Percentiles rank a stretch among this genome's conserved stretches.
Conservation (phyloP, 2,888 invertebrate species). For the Drosophila diplacantha region DNA sequence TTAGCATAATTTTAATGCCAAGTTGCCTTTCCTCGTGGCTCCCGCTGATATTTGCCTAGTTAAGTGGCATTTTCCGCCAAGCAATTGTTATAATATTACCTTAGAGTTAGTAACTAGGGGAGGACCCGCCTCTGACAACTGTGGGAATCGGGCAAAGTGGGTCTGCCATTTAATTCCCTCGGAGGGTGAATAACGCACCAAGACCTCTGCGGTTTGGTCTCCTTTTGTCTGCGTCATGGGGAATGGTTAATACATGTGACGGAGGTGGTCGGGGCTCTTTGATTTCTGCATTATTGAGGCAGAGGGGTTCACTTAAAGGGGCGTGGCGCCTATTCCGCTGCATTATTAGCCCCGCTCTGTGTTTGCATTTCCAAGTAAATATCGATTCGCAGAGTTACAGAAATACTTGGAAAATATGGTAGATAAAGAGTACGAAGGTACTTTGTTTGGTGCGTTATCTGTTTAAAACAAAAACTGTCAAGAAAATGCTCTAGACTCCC, state of each 20-base stretch:
- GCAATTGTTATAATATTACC: conserved; percentile 12
- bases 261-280: conserved; percentile 22
- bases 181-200: conserved; percentile 14
- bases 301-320: conserved; percentile 35
- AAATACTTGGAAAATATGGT: not conserved
- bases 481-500: not conserved
- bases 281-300: conserved; percentile 41
- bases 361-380: conserved; percentile 25
- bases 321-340: conserved; percentile 17
- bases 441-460: not conserved
- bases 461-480: not conserved
- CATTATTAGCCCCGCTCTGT: conserved; percentile 24
- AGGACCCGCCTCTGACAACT: conserved; percentile 16
- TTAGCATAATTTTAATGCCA: not conserved
- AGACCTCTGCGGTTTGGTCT: conserved; percentile 7
- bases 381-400: conserved; percentile 15
- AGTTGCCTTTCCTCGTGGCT: not conserved
- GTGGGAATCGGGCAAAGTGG: conserved; percentile 39
- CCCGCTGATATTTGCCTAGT: not conserved
- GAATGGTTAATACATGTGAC: conserved; percentile 3
- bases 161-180: conserved; percentile 13
- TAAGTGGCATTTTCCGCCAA: not conserved
- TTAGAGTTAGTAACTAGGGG: conserved; percentile 6
- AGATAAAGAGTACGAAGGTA: not conserved
- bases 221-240: conserved; percentile 23